Evolutionary conservation across 2,888 invertebrate species (phyloP), one percentile per base, ranked within the genome.

Genomic region (Anorthoa munda): DNA sequence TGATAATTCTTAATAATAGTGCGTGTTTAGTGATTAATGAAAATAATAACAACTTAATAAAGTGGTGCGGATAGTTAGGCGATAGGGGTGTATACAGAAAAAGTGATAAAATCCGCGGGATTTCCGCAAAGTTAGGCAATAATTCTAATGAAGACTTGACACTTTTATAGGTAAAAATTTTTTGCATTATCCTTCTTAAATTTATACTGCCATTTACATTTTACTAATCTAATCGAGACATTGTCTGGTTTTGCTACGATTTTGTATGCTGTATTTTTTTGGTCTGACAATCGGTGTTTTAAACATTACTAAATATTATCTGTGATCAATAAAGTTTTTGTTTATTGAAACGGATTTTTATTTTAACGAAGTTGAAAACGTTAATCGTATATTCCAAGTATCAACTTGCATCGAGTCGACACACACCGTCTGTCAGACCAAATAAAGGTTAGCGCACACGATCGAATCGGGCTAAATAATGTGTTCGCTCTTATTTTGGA

Each of bases 11-110:
- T 93, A 95, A 92, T 89, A 84, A 89, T 95, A 95, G 92, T 91
- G 93, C 90, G 94, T 95, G 94, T 94, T 91, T 94, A 93, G 92
- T 91, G 89, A 66, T 84, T 90, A 92, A 90, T 86, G 74, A 67
- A 75, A 72, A 70, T 67, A 68, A 88, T 85, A 90, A 82, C 82
- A 86, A 79, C 77, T 74, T 74, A 79, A 13, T 55, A 84, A 89
- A 93, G 95, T 96, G 96, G 95, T 96, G 96, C 96, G 95, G 96
- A 95, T 94, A 86, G 89, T 87, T 90, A 90, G 91, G 92, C 92
- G 92, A 87, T 87, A 87, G 81, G 81, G 86, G 74, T 84, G 78
- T 83, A 81, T 81, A 82, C 76, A 84, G 85, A 84, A 77, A 84
- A 82, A 87, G 91, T 92, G 90, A 91, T 92, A 65, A 90, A 87